Conservation (phyloP, 2,888 invertebrate species). For the Chymomyza caudatula region DNA sequence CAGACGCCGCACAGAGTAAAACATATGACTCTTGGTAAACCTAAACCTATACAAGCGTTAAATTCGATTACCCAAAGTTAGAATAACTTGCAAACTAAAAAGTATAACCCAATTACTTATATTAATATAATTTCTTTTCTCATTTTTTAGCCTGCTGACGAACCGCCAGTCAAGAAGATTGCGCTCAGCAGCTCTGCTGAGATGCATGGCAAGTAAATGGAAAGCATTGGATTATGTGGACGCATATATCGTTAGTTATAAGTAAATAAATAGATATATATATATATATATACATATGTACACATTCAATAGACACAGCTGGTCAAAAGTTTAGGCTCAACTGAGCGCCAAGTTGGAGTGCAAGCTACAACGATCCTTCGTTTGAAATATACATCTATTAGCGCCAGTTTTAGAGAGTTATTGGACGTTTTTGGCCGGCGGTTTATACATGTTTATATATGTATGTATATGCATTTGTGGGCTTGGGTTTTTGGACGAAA, state of each 20-base stretch:
- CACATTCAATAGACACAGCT: neutral
- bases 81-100: too few relatives aligned
- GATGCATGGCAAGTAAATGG: constrained; percentile 41
- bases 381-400: too few relatives aligned
- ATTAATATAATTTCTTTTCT: neutral
- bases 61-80: too few relatives aligned
- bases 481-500: neutral
- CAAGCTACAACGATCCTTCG: too few relatives aligned
- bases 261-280: constrained; percentile 12
- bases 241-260: neutral
- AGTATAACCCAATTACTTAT: neutral
- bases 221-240: neutral
- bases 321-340: neutral
- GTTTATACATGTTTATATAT: neutral
- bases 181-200: constrained; percentile 37
- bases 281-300: neutral
- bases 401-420: too few relatives aligned
- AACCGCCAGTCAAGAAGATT: constrained; percentile 52
- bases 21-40: too few relatives aligned
- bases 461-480: neutral
- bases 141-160: constrained; percentile 34
- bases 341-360: neutral
- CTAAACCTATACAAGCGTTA: too few relatives aligned
- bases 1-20: too few relatives aligned
- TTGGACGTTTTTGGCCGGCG: too few relatives aligned